Evolutionary conservation across 1,140 invertebrate genomes (phyloP), one percentile per base, ranked within the genome.

Genomic region (Drosophila neocordata): DNA sequence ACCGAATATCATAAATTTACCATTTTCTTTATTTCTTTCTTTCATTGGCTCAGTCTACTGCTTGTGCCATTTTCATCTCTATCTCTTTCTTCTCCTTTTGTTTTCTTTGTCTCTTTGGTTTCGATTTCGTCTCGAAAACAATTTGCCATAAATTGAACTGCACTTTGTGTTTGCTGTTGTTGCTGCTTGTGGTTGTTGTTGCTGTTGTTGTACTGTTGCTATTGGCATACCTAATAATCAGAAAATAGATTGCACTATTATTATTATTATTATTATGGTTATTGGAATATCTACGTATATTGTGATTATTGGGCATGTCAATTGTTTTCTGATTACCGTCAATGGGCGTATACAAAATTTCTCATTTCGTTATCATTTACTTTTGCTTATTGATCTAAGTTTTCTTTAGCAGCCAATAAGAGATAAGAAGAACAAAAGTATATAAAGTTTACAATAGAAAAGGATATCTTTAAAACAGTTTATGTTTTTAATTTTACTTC

Each of bases 281-380:
- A 48, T 48, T 24, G 22, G 2, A 1, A 2, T 24, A 24, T 24
- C 22, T 24, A 24, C 4, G 22, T 24, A 24, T 24, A 24, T 24
- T 48, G 27, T 55, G 52, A 55, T 55, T 31, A 31, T 31, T 6
- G 2, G 27, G 4, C 27, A 4, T 31, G 27, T 31, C 0, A 31
- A 55, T 55, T 31, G 27, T 20, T 15, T 9, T 27, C 7, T 9
- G 53, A 56, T 56, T 56, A 27, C 8, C 55, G n/a, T 44, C 22
- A 58, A 2, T 52, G 35, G 48, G 22, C 44, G 55, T 59, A 24
- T 59, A 52, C 41, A 38, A 38, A 7, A 4, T 48, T 7, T 38
- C 38, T 58, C 13, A 65, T 70, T 38, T 55, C 66, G 69, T 13
- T 55, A 7, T 15, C 27, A 56, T 56, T 56, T 34, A 34, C 53